Percentiles rank a stretch among this genome's conserved stretches.
Conservation (phyloP, 2,888 invertebrate species). For the Carterocephalus palaemon region DNA sequence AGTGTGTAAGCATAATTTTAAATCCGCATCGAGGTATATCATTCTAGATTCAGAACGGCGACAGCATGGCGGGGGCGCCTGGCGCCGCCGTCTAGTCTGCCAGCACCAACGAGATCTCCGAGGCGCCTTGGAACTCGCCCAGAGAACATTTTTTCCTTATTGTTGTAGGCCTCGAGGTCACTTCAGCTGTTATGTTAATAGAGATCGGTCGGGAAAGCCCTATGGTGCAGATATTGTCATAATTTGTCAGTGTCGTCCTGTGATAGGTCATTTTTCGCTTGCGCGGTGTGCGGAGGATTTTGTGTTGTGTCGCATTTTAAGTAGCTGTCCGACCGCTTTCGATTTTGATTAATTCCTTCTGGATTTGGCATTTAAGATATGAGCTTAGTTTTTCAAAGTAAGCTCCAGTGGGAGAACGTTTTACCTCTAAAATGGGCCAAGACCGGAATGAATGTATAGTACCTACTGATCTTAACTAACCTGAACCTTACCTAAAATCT, state of each 20-base stretch:
- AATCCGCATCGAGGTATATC: conserved; percentile 24
- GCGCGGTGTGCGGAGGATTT: conserved; percentile 30
- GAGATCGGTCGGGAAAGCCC: conserved; percentile 58
- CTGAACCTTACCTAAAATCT: no score
- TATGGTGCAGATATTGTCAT: conserved; percentile 58
- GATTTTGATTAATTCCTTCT: conserved; percentile 21
- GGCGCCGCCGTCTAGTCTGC: conserved; percentile 77
- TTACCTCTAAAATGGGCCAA: no score
- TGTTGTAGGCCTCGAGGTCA: conserved; percentile 72
- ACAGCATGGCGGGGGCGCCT: conserved; percentile 45
- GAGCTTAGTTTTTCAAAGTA: no score
- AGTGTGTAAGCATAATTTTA: no score
- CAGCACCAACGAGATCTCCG: conserved; percentile 41
- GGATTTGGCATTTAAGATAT: not conserved
- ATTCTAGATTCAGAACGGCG: conserved; percentile 45
- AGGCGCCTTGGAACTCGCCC: conserved; percentile 69
- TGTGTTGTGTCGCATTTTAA: conserved; percentile 27
- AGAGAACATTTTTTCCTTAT: conserved; percentile 68
- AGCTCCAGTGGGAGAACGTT: no score
- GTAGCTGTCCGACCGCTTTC: conserved; percentile 9
- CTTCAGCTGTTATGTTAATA: conserved; percentile 67
- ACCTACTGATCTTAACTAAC: no score
- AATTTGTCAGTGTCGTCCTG: conserved; percentile 66
- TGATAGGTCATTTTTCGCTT: conserved; percentile 46
- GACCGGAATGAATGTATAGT: no score